phyloP scores from a whole-genome alignment of 2,797 vertebrate genomes.

The Leptodactylus fallax region DNA sequence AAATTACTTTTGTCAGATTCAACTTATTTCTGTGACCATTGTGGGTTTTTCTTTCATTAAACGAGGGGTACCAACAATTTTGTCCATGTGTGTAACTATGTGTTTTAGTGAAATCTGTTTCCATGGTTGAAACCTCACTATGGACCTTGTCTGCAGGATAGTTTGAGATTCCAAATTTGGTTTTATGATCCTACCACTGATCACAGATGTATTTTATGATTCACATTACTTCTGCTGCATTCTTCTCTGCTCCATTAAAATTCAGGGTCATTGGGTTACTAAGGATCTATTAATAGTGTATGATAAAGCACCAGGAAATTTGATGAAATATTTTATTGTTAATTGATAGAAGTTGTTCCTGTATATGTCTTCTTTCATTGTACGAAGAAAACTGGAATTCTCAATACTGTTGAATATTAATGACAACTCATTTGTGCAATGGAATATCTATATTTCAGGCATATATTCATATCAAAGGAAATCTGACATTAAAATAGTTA shows the following conservation, averaged over 20 bases:
- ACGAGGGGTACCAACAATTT: too few relatives aligned
- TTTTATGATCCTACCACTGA: neutral
- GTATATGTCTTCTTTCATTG: neutral
- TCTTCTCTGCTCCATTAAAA: neutral
- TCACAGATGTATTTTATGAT: neutral
- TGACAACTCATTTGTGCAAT: neutral
- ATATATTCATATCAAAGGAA: neutral
- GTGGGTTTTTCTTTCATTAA: too few relatives aligned
- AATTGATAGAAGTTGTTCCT: neutral
- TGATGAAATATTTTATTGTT: neutral
- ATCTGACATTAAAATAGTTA: neutral
- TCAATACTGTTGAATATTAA: neutral
- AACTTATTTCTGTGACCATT: too few relatives aligned
- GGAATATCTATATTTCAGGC: neutral
- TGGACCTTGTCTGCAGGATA: neutral
- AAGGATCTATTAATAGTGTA: neutral
- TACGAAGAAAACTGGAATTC: neutral
- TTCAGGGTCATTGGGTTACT: neutral
- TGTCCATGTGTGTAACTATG: too few relatives aligned
- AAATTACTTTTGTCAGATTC: too few relatives aligned
- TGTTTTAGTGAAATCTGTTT: too few relatives aligned
- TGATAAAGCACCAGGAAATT: neutral
- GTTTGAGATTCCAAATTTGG: neutral
- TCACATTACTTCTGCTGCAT: neutral
- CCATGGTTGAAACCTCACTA: neutral